Conservation (phyloP, 1,140 invertebrate genomes). For the Catajapyx aquilonaris region DNA sequence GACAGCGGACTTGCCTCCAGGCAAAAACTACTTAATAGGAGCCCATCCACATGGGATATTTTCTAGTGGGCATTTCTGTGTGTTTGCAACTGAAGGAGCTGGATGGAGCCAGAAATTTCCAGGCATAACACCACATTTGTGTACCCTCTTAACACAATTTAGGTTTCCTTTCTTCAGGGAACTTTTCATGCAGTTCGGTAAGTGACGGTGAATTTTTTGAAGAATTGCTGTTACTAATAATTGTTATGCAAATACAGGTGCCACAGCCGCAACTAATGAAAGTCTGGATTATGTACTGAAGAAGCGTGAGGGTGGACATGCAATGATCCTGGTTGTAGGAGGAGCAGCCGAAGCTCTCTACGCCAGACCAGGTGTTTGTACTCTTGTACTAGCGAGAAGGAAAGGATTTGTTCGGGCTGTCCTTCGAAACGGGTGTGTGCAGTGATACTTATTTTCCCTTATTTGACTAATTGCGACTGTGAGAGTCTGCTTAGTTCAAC, state of each 20-base stretch:
- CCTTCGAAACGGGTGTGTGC: not conserved
- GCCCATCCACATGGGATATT: slow-evolving; percentile 35
- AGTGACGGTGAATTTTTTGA: too few relatives aligned
- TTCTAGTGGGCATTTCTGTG: slow-evolving; percentile 21
- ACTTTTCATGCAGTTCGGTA: slow-evolving; percentile 21
- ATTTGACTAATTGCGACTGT: too few relatives aligned
- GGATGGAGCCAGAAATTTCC: slow-evolving; percentile 28
- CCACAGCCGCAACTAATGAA: slow-evolving; percentile 18
- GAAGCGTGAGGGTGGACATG: slow-evolving; percentile 18
- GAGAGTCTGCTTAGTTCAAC: too few relatives aligned
- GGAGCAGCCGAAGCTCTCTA: slow-evolving; percentile 22
- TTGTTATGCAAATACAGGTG: slow-evolving; percentile 14
- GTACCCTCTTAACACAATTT: slow-evolving; percentile 31
- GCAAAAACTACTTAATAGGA: slow-evolving; percentile 31
- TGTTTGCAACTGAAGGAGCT: slow-evolving; percentile 31
- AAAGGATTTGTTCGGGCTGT: not conserved
- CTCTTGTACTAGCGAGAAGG: not conserved
- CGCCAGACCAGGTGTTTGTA: not conserved
- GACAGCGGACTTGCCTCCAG: slow-evolving; percentile 27
- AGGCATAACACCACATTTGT: slow-evolving; percentile 25
- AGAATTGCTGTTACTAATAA: slow-evolving; percentile 3
- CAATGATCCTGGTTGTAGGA: slow-evolving; percentile 22
- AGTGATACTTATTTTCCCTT: too few relatives aligned
- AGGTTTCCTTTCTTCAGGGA: slow-evolving; percentile 32
- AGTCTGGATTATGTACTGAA: slow-evolving; percentile 23